Conservation (phyloP, 2,888 invertebrate genomes). For the Eristalis intricaria region DNA sequence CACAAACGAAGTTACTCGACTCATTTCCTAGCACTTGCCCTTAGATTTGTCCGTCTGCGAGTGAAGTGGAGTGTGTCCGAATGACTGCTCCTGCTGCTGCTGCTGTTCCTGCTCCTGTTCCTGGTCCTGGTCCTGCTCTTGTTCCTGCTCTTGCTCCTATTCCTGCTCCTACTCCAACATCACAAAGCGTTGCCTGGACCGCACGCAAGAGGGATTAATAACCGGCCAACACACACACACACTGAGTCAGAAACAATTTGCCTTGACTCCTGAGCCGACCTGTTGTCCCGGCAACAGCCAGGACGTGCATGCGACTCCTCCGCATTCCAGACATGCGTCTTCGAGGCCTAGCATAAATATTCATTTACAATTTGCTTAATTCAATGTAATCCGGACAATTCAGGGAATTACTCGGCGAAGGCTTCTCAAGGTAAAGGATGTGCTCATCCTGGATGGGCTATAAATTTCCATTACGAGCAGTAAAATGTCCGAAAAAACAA, state of each 20-base stretch:
- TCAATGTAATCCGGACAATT: conserved; percentile 25
- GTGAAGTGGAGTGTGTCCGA: too few species aligned
- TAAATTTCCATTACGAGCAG: conserved; percentile 51
- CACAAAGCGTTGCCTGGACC: too few species aligned
- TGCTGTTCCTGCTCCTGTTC: too few species aligned
- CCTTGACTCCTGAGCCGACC: neutral
- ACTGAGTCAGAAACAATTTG: neutral
- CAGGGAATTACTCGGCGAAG: conserved; percentile 1
- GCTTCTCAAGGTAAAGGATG: conserved; percentile 6
- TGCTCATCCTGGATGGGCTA: conserved; percentile 26
- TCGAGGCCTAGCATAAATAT: conserved; percentile 22
- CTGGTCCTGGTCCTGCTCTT: too few species aligned
- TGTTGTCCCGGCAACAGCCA: too few species aligned
- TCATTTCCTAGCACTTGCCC: conserved; percentile 12
- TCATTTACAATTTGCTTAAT: conserved; percentile 40
- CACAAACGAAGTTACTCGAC: conserved; percentile 18
- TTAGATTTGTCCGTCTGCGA: neutral
- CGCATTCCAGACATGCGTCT: neutral
- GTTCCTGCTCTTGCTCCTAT: too few species aligned
- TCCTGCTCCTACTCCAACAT: too few species aligned
- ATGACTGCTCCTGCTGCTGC: too few species aligned
- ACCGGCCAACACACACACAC: neutral
- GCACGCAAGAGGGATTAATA: neutral
- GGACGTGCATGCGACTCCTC: neutral
- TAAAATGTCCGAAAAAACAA: conserved; percentile 21